Percentiles rank a stretch among this genome's conserved stretches.
phyloP scores from a whole-genome alignment of 2,113 vertebrate species.

The Entomyzon cyanotis region DNA sequence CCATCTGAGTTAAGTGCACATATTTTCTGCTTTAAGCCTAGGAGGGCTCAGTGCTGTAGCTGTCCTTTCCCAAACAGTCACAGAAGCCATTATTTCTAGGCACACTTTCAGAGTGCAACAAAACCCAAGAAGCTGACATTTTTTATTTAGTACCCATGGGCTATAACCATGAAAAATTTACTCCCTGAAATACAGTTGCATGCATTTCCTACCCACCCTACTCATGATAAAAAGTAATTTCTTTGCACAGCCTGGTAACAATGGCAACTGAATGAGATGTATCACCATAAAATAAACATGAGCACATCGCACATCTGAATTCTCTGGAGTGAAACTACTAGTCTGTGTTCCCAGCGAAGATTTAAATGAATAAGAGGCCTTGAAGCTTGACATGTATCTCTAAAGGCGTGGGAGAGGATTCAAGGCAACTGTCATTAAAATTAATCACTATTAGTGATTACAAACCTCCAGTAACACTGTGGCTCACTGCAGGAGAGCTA shows the following conservation, averaged over 20 bases:
- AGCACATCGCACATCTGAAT: not conserved
- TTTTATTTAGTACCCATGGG: conserved; percentile 68
- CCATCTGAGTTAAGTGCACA: not conserved
- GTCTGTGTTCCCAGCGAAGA: not conserved
- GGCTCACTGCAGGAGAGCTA: not conserved
- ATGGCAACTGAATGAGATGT: conserved; percentile 19
- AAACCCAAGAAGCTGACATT: conserved; percentile 60
- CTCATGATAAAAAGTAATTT: conserved; percentile 55
- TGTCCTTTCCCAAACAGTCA: conserved; percentile 22
- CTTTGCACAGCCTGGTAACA: conserved; percentile 11
- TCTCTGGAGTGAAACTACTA: not conserved
- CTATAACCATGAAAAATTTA: conserved; percentile 68
- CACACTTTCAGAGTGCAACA: conserved; percentile 3
- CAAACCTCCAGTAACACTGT: not conserved
- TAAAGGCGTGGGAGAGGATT: not conserved
- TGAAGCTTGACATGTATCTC: not conserved
- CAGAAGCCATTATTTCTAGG: conserved; percentile 44
- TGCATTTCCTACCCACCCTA: conserved; percentile 41
- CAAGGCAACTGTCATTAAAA: not conserved
- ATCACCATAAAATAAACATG: conserved; percentile 42
- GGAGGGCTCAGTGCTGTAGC: not conserved
- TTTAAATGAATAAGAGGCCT: not conserved
- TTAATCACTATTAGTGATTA: not conserved
- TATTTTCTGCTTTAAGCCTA: conserved; percentile 1
- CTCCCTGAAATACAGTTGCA: conserved; percentile 53